A percentile compares a stretch with the other conserved stretches of the same genome.
Conservation (phyloP, 2,888 invertebrate species). For the Diplazon laetatorius region DNA sequence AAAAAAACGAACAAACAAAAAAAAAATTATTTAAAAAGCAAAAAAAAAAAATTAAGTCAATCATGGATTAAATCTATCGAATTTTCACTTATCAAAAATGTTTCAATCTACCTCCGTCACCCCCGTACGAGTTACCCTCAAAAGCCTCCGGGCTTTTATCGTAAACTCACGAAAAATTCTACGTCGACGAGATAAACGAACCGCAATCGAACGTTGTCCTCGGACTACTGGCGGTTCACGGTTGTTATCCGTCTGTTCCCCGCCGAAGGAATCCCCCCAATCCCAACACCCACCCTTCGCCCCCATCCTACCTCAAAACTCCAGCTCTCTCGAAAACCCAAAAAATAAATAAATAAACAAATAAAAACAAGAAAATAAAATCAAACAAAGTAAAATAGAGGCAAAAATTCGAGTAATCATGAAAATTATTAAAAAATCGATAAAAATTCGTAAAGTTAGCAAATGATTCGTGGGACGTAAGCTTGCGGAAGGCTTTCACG, state of each 20-base stretch:
- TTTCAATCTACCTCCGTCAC: not conserved
- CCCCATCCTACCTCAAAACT: constrained; percentile 3
- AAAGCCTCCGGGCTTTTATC: constrained; percentile 7
- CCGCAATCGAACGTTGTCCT: constrained; percentile 67
- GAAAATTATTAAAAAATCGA: too few relatives aligned
- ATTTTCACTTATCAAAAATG: not conserved
- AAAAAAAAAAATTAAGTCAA: constrained; percentile 8
- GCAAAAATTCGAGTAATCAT: too few relatives aligned
- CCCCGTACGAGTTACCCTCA: not conserved
- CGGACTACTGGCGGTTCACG: constrained; percentile 66
- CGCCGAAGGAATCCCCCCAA: constrained; percentile 53
- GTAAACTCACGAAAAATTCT: too few relatives aligned
- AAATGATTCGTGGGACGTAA: too few relatives aligned
- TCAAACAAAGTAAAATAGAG: constrained; percentile 6
- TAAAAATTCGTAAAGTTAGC: too few relatives aligned
- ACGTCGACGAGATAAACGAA: constrained; percentile 58
- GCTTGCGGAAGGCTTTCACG: too few relatives aligned
- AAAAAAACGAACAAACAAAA: not conserved
- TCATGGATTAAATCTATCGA: not conserved
- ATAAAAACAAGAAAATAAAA: not conserved
- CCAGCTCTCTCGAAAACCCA: not conserved
- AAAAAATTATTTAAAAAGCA: too few relatives aligned
- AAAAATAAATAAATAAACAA: not conserved
- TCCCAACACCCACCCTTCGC: constrained; percentile 19
- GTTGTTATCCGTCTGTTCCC: constrained; percentile 52